A percentile compares a stretch with the other conserved stretches of the same genome.
Evolutionary conservation across 2,888 invertebrate species (phyloP).

Genomic region (Monopis laevigella): DNA sequence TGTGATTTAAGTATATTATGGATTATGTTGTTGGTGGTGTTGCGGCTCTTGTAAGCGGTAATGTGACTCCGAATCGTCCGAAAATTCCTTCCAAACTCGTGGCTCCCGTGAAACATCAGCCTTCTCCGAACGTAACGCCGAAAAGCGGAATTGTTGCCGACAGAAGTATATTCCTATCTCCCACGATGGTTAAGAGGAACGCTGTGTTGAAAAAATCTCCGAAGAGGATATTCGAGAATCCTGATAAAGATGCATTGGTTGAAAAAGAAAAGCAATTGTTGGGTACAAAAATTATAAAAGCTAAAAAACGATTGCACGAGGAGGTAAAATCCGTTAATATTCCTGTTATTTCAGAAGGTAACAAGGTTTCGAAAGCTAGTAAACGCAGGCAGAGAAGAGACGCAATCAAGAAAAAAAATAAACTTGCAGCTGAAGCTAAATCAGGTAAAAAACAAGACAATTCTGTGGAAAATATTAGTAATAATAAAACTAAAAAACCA

Average conservation of each 20-base stretch:
- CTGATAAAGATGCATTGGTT: conserved; percentile 37
- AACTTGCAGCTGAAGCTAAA: no score
- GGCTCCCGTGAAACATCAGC: conserved; percentile 54
- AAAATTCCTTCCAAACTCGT: conserved; percentile 45
- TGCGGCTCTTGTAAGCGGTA: conserved; percentile 68
- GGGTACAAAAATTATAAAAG: conserved; percentile 50
- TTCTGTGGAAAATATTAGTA: neutral
- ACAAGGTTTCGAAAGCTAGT: no score
- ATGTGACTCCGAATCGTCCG: conserved; percentile 62
- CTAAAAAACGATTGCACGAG: conserved; percentile 46
- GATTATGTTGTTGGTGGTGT: conserved; percentile 67
- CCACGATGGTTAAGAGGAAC: conserved; percentile 51
- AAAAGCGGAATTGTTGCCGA: conserved; percentile 51
- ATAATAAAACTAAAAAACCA: no score
- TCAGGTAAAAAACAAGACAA: no score
- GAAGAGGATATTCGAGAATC: conserved; percentile 53
- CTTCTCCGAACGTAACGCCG: conserved; percentile 53
- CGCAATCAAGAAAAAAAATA: no score
- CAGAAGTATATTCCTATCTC: conserved; percentile 52
- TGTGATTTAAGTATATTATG: conserved; percentile 30
- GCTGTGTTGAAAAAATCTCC: conserved; percentile 56
- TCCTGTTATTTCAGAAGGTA: no score
- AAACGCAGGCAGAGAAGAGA: no score
- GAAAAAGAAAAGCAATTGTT: conserved; percentile 30
- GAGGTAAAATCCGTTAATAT: conserved; percentile 42